Base-by-base conservation (phyloP, 2,113 vertebrate species). In the Ramphastos sulfuratus region DNA sequence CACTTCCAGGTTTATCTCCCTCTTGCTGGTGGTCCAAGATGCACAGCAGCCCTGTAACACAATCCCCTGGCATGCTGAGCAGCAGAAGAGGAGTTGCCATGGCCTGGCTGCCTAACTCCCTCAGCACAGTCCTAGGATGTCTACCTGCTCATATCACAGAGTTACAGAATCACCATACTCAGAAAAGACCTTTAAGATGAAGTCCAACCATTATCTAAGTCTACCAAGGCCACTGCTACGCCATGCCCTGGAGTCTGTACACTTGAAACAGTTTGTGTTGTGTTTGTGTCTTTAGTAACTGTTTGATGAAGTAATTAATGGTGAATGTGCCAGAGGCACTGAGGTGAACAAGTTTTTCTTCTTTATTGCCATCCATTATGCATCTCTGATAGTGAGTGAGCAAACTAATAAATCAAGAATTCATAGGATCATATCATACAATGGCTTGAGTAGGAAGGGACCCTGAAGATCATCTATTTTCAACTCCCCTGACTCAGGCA, bases 221-320 rank as follows among this genome's bases (percentile, higher is more conserved):
- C 50, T 52, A 12, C 50, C 50, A 52, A 24, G 50, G 50, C 50
- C 50, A 25, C 23, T 23, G 21, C 48, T 50, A 50, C 11, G 21
- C 48, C 48, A 23, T 50, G 11, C 48, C 48, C 48, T 52, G 50
- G 50, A 95, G 91, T 33, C 73, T 63, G 85, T 0, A 8, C 90
- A 60, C 82, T 89, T 74, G 75, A 97, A 97, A 96, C 88, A 35
- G 70, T 82, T 52, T 24, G 96, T 9, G 15, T 88, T 95, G 95
- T 94, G 89, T 94, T 97, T 97, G 96, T 98, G 91, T 94, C 94
- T 97, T 37, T 4, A 80, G 84, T 98, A 91, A 98, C 80, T 98
- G 97, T 98, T 97, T 97, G 96, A 98, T 97, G 97, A 97, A 98
- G 98, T 98, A 98, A 98, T 98, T 98, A 87, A 98, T 98, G 97